Evolutionary conservation across 2,888 invertebrate species (phyloP), one percentile per base, ranked within the genome.

Genomic region (Gordius sp.): DNA sequence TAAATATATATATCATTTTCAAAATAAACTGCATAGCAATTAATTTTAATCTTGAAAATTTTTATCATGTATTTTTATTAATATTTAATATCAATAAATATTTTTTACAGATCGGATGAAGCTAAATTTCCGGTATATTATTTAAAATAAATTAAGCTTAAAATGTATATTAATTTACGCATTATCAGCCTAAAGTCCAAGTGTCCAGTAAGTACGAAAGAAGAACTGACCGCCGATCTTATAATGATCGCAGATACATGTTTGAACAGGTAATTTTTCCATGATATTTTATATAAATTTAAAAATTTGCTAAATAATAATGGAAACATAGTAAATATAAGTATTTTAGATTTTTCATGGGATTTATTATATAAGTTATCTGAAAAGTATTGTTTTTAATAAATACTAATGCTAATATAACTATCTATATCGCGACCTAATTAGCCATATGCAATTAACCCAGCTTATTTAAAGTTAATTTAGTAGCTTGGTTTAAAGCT

Each of bases 241-340:
- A 66, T 63, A 63, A 62, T 41, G 66, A 66, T 54, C 18, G 27
- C 8, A 18, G 27, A 24, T 26, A 54, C 13, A 13, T 54, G 8
- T 54, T 54, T 54, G 55, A 54, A 25, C 13, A 54, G 8, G 55
- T 54, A n/a, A 39, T n/a, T n/a, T n/a, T n/a, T n/a, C n/a, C n/a
- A n/a, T n/a, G n/a, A n/a, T n/a, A n/a, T n/a, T n/a, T n/a, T n/a
- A n/a, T n/a, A n/a, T n/a, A n/a, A n/a, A n/a, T n/a, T n/a, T n/a
- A n/a, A n/a, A n/a, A n/a, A n/a, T n/a, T n/a, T n/a, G n/a, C n/a
- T n/a, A n/a, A n/a, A n/a, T n/a, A n/a, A n/a, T n/a, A n/a, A n/a
- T n/a, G n/a, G n/a, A n/a, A n/a, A n/a, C n/a, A n/a, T n/a, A n/a
- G n/a, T n/a, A n/a, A n/a, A n/a, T n/a, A n/a, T n/a, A n/a, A n/a